Base-by-base conservation (phyloP, 2,888 invertebrate genomes). In the Hymenopus coronatus region DNA sequence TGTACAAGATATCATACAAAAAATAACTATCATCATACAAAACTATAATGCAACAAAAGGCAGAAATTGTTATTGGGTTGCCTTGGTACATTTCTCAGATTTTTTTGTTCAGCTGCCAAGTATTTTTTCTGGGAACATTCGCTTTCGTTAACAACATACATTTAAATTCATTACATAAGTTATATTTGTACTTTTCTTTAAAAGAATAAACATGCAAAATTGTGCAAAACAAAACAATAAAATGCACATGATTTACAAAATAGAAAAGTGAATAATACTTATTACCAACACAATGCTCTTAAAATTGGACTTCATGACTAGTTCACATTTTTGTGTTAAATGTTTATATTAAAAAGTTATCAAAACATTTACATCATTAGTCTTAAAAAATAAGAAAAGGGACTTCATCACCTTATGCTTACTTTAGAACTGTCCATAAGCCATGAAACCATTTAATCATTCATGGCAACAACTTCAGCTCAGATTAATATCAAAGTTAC, bases 181-280 rank as follows among this genome's bases (percentile, higher is more conserved):
- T 70, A 70, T 70, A 70, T 70, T 70, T 70, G 93, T 0, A 99
- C 98, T 93, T 97, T 98, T 91, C 99, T 95, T 99, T 40, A 40
- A 40, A 99, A 99, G 93, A 99, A 99, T 20, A 99, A 99, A 90
- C 97, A 97, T 0, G 98, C 97, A 2, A 99, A 94, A 0, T 97
- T 96, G 90, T 99, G 94, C 8, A 99, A 93, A 0, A 99, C 99
- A 70, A 20, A 70, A 70, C 54, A 70, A 70, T 70, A 70, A 70
- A 25, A 25, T 25, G 25, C 54, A 20, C 8, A 70, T 70, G 15
- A 81, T 88, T 28, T 30, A 15, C 70, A 84, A 28, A 88, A 70
- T 27, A 70, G 14, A 82, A 30, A 28, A n/a, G 7, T 28, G 40
- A 15, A 81, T n/a, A 82, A 14, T 40, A n/a, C 14, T 85, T 85